Evolutionary conservation across 2,797 vertebrate genomes (phyloP), one percentile per base, ranked within the genome.

Genomic region (Alcedo atthis): DNA sequence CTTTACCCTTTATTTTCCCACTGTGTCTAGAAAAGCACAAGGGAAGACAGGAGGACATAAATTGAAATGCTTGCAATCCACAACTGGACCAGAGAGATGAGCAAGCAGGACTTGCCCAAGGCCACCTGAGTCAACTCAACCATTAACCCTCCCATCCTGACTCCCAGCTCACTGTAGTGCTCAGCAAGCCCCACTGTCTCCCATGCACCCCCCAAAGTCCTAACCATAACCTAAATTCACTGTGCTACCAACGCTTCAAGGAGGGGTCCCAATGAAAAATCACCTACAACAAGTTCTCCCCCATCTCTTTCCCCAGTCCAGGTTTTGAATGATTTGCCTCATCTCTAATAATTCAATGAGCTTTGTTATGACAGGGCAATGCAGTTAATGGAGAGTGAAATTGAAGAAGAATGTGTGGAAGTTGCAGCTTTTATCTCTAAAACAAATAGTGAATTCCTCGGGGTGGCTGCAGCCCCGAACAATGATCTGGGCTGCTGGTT

Each of bases 361-460:
- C 49, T 94, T 89, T 84, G 81, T 93, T 92, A 93, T 93, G 95
- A 95, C 96, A 81, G 88, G 85, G 95, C 94, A 92, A 57, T 70
- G 55, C 92, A 80, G 81, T 82, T 95, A 95, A 97, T 97, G 95
- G 96, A 97, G 97, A 97, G 95, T 95, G 74, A 98, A 97, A 98
- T 87, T 78, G 92, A 86, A 90, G 97, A 97, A 98, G 97, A 98
- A 97, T 97, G 95, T 94, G 91, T 96, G 96, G 96, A 97, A 95
- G 96, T 93, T 96, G 90, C 71, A 93, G 97, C 97, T 97, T 98
- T 97, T 97, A 93, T 97, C 94, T 96, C 85, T 95, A 97, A 97
- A 97, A 97, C 97, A 98, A 98, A 98, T 97, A 97, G 70, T 55
- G 40, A 97, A 98, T 98, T 98, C 98, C 97, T 98, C 66, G 4